These are phyloP conservation scores for Drosophila subobscura DNA, from an alignment of 1,140 invertebrate genomes.

Conservation along the genomic window DNA sequence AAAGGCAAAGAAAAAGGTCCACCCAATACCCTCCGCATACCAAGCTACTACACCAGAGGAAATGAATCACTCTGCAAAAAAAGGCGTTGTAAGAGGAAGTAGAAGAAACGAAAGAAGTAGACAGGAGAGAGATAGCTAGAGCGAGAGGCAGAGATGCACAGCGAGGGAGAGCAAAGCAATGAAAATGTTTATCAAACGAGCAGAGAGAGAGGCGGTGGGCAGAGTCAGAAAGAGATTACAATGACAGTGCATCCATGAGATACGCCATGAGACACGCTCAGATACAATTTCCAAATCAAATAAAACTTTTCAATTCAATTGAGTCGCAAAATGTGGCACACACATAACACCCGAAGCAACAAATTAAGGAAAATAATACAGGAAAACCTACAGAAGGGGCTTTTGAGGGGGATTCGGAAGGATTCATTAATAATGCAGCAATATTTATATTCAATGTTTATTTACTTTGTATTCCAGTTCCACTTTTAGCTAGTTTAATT, in stretches of 20 bases:
- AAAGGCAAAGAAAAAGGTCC: neutral
- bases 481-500: too few relatives aligned
- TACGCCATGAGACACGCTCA: slow-evolving; percentile 2
- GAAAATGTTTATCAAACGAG: too few relatives aligned
- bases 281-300: slow-evolving; percentile 43
- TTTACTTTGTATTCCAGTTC: too few relatives aligned
- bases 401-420: too few relatives aligned
- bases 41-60: slow-evolving; percentile 7
- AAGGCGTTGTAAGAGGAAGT: slow-evolving; percentile 50
- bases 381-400: too few relatives aligned
- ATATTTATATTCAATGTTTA: too few relatives aligned
- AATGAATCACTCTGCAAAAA: slow-evolving; percentile 45
- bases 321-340: slow-evolving; percentile 8
- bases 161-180: slow-evolving; percentile 20
- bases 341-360: neutral
- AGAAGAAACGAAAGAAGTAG: slow-evolving; percentile 35
- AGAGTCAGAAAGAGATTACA: slow-evolving; percentile 42
- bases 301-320: slow-evolving; percentile 33
- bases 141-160: slow-evolving; percentile 14
- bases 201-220: slow-evolving; percentile 2
- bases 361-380: neutral
- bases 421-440: too few relatives aligned
- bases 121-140: slow-evolving; percentile 17
- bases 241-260: slow-evolving; percentile 45
- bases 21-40: neutral